phyloP scores from a whole-genome alignment of 2,888 invertebrate genomes.

The Onthophagus sagittarius region DNA sequence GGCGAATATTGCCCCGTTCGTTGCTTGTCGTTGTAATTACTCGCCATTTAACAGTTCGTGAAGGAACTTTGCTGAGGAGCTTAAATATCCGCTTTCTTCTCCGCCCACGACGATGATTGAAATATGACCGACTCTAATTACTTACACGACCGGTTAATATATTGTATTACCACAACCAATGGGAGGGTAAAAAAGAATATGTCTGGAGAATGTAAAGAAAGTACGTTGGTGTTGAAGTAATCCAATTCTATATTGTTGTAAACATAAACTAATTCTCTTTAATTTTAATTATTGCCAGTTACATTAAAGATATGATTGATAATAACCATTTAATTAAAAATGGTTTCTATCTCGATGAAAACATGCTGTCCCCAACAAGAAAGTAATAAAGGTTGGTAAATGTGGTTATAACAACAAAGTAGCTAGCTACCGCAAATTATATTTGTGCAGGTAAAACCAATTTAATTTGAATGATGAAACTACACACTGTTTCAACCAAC shows the following conservation, averaged over 20 bases:
- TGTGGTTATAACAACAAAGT: too few species aligned
- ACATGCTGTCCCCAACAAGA: too few species aligned
- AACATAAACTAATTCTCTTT: not conserved
- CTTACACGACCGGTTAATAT: not conserved
- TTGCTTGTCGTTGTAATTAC: not conserved
- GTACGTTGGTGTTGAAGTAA: not conserved
- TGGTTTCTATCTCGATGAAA: too few species aligned
- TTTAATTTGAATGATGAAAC: too few species aligned
- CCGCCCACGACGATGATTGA: not conserved
- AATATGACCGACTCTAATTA: conserved; percentile 10
- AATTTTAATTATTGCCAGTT: not conserved
- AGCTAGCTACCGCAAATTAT: too few species aligned
- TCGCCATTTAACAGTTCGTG: not conserved
- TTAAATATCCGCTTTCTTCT: not conserved
- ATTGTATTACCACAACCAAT: not conserved
- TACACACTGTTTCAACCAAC: not conserved
- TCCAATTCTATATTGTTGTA: not conserved
- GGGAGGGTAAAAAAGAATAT: not conserved
- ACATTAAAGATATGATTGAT: too few species aligned
- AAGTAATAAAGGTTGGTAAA: too few species aligned
- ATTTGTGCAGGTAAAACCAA: too few species aligned
- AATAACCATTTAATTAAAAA: too few species aligned
- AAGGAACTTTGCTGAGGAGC: not conserved
- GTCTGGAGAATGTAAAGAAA: not conserved
- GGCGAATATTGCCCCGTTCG: not conserved